Evolutionary conservation across 2,113 vertebrate species (phyloP), one percentile per base, ranked within the genome.

Genomic region (Guaruba guarouba): DNA sequence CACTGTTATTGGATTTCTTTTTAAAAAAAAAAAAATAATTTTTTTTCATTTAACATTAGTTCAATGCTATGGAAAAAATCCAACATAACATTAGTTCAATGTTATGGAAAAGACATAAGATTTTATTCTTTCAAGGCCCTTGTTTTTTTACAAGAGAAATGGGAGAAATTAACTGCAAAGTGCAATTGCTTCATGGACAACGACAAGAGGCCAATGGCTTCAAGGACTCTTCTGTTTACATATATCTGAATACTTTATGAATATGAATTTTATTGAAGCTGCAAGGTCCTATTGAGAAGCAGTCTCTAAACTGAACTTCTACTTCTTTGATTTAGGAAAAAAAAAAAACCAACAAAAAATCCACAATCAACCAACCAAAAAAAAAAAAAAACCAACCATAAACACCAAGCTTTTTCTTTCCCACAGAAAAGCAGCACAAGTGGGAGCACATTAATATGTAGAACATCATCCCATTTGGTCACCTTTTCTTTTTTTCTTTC

Each of bases 1-100:
- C 9, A 19, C 12, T 28, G 7, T 18, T 64, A 49, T 0, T 0
- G 0, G 63, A 8, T 9, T 31, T 23, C 14, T 55, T 29, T 19
- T 19, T 11, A 3, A 20, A 22, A 9, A 44, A 44, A 44, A 9
- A 19, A 18, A 44, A 44, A 18, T 5, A 39, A 5, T 11, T 39
- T 43, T 48, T 48, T 11, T 48, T 48, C 22, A 48, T 48, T 23
- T 48, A 48, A 23, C 20, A 22, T 48, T 48, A 48, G 20, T 48
- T 48, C 11, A 48, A 48, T 48, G 20, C 5, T 2, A 49, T 24
- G 48, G 48, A 49, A 49, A 49, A 75, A 63, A 46, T 3, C 14
- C 25, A 25, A 2, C 3, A 6, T 3, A 54, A 49, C 5, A 1
- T 25, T 16, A 41, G 22, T 6, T 31, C 39, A 41, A n/a, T 2